Percentiles rank a stretch among this genome's conserved stretches.
Evolutionary conservation across 2,888 invertebrate genomes (phyloP).

Genomic region (Synanthedon formicaeformis): DNA sequence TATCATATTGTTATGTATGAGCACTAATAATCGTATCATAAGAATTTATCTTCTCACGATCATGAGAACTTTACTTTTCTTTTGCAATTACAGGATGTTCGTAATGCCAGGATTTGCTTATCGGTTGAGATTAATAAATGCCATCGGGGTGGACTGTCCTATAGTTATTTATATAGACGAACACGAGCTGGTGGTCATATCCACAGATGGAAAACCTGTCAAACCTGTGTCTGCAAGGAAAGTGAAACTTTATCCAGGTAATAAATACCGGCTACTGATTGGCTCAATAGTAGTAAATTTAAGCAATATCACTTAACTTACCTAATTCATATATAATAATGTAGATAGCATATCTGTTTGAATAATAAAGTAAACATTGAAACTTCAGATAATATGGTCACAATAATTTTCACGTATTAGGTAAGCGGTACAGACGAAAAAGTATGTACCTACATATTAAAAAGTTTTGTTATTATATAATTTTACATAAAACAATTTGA

Average conservation of each 20-base stretch:
- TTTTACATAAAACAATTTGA: too few relatives aligned
- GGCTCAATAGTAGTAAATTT: too few relatives aligned
- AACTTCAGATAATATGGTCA: too few relatives aligned
- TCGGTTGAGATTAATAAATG: constrained; percentile 68
- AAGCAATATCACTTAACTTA: constrained; percentile 2
- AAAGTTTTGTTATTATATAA: too few relatives aligned
- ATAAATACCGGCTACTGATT: constrained; percentile 1
- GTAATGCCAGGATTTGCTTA: constrained; percentile 59
- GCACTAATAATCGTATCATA: too few relatives aligned
- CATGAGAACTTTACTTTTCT: neutral
- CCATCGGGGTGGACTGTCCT: constrained; percentile 66
- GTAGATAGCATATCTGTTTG: too few relatives aligned
- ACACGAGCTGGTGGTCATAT: constrained; percentile 64
- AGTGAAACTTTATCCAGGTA: constrained; percentile 63
- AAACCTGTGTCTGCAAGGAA: constrained; percentile 46
- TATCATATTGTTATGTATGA: too few relatives aligned
- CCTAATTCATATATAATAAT: neutral
- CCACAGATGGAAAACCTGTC: constrained; percentile 63
- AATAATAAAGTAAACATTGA: too few relatives aligned
- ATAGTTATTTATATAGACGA: constrained; percentile 50
- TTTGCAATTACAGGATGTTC: constrained; percentile 39
- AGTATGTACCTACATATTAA: too few relatives aligned
- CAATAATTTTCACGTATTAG: too few relatives aligned
- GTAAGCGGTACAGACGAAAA: too few relatives aligned
- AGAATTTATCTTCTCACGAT: neutral